These are phyloP conservation scores for Lymantria monacha DNA, from an alignment of 2,888 invertebrate species.

Conservation along the genomic window DNA sequence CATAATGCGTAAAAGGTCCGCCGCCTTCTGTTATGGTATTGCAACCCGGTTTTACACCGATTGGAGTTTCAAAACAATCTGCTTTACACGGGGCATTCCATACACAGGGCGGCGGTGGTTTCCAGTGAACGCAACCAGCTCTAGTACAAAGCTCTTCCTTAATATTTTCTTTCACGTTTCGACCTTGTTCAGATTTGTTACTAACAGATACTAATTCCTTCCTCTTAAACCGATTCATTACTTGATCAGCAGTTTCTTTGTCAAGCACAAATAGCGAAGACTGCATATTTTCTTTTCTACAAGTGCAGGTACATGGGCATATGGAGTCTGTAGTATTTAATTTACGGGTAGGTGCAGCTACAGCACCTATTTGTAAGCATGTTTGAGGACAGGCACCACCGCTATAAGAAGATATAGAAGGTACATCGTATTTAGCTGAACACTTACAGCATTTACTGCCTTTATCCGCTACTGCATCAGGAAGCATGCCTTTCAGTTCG, in stretches of 20 bases:
- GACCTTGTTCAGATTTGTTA: conserved; percentile 42
- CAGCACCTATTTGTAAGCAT: conserved; percentile 27
- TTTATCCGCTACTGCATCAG: conserved; percentile 45
- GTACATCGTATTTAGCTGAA: conserved; percentile 25
- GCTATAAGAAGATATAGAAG: conserved; percentile 19
- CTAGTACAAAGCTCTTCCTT: conserved; percentile 61
- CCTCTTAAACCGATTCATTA: conserved; percentile 49
- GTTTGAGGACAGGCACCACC: conserved; percentile 13
- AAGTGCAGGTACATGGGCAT: conserved; percentile 35
- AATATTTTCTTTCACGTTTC: conserved; percentile 33
- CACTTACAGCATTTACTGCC: conserved; percentile 68
- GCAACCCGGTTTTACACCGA: conserved; percentile 55
- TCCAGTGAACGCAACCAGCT: conserved; percentile 64
- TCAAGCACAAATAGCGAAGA: conserved; percentile 51
- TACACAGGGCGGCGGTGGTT: conserved; percentile 67
- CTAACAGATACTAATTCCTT: conserved; percentile 41
- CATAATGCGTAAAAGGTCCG: conserved; percentile 14
- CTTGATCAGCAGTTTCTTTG: conserved; percentile 47
- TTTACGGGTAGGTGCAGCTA: conserved; percentile 9
- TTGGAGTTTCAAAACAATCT: conserved; percentile 65
- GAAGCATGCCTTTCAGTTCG: conserved; percentile 65
- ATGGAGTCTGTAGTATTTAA: conserved; percentile 10
- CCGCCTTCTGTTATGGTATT: conserved; percentile 46
- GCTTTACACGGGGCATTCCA: conserved; percentile 72
- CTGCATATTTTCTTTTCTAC: conserved; percentile 25